phyloP scores from a whole-genome alignment of 2,797 vertebrate species.

The Ciconia nigra region DNA sequence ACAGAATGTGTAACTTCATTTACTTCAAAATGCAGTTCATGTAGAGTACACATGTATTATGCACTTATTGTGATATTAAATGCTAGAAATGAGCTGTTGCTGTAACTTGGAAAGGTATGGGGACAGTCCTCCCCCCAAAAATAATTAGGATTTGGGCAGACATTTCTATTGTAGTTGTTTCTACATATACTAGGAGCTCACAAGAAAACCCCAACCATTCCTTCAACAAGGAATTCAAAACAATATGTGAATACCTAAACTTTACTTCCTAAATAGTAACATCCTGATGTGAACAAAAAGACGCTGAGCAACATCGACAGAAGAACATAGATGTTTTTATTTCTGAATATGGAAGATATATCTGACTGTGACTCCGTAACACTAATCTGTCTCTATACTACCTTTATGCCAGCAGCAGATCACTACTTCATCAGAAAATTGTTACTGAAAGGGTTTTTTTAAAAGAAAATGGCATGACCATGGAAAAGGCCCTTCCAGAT shows the following conservation, averaged over 20 bases:
- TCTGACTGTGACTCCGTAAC: background rate
- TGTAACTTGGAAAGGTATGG: background rate
- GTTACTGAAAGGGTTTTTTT: rapidly evolving
- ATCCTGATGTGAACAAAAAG: background rate
- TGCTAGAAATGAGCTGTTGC: background rate
- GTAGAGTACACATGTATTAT: background rate
- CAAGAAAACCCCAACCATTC: background rate
- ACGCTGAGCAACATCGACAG: background rate
- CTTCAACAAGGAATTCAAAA: background rate
- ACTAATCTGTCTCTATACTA: background rate
- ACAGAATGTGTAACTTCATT: slow-evolving; percentile 10
- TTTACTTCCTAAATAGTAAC: background rate
- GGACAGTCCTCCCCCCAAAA: background rate
- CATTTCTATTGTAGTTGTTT: background rate
- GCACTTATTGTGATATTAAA: background rate
- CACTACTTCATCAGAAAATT: background rate
- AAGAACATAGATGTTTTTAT: background rate
- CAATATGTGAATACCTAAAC: background rate
- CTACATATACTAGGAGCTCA: background rate
- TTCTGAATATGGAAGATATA: background rate
- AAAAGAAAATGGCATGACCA: background rate
- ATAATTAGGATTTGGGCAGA: background rate
- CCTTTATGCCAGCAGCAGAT: background rate
- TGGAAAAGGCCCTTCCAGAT: background rate
- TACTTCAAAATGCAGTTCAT: slow-evolving; percentile 24